These are phyloP conservation scores for Eidolon dupreanum DNA, from an alignment of 2,797 vertebrate genomes.

Conservation along the genomic window DNA sequence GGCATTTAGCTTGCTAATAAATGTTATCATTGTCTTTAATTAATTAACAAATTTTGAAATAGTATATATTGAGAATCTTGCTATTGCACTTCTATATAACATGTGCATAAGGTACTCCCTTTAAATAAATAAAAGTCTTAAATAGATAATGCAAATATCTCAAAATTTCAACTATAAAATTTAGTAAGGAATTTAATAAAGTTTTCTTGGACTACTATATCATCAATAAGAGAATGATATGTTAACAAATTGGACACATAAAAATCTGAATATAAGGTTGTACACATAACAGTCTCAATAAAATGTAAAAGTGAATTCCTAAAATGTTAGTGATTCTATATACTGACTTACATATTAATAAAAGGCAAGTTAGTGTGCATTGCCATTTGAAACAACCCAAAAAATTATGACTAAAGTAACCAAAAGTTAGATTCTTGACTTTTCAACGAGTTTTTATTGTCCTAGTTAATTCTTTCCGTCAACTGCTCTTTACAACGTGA, in stretches of 20 bases:
- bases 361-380: neutral
- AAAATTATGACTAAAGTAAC: neutral
- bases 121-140: neutral
- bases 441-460: neutral
- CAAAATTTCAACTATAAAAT: neutral
- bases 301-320: neutral
- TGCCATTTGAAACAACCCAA: neutral
- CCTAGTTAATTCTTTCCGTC: neutral
- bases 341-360: neutral
- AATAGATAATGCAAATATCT: neutral
- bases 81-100: neutral
- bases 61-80: neutral
- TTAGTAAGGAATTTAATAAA: neutral
- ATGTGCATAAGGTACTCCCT: neutral
- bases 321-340: neutral
- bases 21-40: neutral
- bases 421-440: neutral
- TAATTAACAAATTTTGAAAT: neutral
- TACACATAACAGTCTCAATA: neutral
- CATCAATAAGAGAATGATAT: neutral
- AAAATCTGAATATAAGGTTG: neutral
- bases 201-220: neutral
- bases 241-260: neutral
- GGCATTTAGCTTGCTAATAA: neutral
- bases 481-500: no score